Evolutionary conservation across 2,797 vertebrate species (phyloP).

Genomic region (Cyclopterus lumpus): DNA sequence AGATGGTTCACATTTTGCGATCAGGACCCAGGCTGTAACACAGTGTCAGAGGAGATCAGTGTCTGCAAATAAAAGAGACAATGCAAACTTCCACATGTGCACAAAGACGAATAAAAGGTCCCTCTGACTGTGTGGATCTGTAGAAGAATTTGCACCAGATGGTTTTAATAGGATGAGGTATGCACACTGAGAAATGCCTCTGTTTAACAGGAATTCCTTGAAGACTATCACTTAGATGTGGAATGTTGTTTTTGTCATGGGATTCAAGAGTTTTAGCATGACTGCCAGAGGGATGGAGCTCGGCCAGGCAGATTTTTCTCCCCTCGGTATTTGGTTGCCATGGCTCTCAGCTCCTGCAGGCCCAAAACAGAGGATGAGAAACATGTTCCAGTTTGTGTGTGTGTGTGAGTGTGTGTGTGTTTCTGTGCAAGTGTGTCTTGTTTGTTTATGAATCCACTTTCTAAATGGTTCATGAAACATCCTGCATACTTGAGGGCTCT

Average conservation of each 20-base stretch:
- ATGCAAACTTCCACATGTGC: constrained; percentile 35
- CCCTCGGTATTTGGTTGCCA: constrained; percentile 75
- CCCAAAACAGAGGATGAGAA: constrained; percentile 77
- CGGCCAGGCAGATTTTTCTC: constrained; percentile 75
- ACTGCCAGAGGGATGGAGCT: constrained; percentile 75
- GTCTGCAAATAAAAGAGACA: constrained; percentile 8
- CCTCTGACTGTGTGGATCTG: constrained; percentile 30
- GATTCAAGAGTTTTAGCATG: constrained; percentile 77
- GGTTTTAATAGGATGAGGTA: constrained; percentile 74
- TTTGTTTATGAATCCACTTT: constrained; percentile 62
- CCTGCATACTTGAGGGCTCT: constrained; percentile 48
- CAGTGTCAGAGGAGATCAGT: neutral
- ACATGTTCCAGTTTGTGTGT: constrained; percentile 54
- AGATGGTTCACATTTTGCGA: neutral
- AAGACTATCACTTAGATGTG: constrained; percentile 78
- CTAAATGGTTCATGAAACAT: constrained; percentile 64
- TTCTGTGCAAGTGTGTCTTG: constrained; percentile 19
- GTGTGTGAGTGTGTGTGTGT: constrained; percentile 24
- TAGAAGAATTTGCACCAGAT: constrained; percentile 67
- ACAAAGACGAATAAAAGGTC: constrained; percentile 1
- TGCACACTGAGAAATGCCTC: constrained; percentile 72
- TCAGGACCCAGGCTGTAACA: neutral
- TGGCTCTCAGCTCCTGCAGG: constrained; percentile 72
- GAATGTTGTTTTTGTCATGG: constrained; percentile 81
- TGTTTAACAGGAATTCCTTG: constrained; percentile 78